Conservation (phyloP, 2,888 invertebrate species). For the Diachrysia chrysitis region DNA sequence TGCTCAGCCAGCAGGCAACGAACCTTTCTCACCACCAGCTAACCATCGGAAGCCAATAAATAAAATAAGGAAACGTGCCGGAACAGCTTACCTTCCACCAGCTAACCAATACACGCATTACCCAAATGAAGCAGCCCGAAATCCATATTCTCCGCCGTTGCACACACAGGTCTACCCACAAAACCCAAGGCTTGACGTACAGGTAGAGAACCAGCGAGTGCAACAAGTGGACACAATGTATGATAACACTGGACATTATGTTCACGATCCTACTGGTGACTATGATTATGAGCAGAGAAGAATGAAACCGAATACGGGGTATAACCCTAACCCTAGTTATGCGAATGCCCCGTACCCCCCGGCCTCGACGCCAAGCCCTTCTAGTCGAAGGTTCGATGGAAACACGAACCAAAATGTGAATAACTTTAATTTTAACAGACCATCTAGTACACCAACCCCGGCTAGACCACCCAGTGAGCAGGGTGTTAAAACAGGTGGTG, state of each 20-base stretch:
- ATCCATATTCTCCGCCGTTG: constrained; percentile 77
- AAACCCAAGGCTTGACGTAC: constrained; percentile 79
- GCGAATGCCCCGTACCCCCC: constrained; percentile 79
- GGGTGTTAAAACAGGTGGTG: constrained; percentile 85
- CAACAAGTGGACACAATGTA: constrained; percentile 77
- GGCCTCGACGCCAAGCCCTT: constrained; percentile 72
- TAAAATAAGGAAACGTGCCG: constrained; percentile 84
- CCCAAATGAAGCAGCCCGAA: constrained; percentile 77
- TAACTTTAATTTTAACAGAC: constrained; percentile 77
- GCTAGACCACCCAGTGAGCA: constrained; percentile 68
- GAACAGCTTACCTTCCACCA: constrained; percentile 84
- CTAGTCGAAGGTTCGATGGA: constrained; percentile 84
- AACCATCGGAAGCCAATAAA: constrained; percentile 70
- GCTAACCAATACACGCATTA: constrained; percentile 83
- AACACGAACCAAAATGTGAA: constrained; percentile 79
- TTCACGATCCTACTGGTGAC: constrained; percentile 84
- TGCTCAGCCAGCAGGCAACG: constrained; percentile 62
- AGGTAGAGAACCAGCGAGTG: constrained; percentile 81
- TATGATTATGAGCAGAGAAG: constrained; percentile 85
- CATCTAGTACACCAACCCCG: constrained; percentile 69
- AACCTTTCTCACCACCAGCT: constrained; percentile 76
- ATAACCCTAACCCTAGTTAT: constrained; percentile 78
- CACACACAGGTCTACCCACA: constrained; percentile 83
- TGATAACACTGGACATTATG: constrained; percentile 83
- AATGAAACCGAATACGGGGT: constrained; percentile 69